Conservation (phyloP, 2,888 invertebrate species). For the Dione juno region DNA sequence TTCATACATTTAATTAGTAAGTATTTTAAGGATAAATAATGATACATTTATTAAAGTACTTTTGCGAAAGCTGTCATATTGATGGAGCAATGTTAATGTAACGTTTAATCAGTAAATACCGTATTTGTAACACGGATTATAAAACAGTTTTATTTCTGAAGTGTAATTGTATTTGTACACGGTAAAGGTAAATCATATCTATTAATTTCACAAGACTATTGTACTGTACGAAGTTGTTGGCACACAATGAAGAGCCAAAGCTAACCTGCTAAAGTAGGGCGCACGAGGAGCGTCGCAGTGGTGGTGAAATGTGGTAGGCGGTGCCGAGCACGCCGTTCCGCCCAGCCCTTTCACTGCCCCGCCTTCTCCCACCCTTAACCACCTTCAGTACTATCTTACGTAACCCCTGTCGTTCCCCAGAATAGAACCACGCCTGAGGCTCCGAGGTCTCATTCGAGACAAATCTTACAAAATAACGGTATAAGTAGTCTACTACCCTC, state of each 20-base stretch:
- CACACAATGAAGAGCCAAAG: conserved; percentile 80
- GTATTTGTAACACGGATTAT: background rate
- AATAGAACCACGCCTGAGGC: conserved; percentile 68
- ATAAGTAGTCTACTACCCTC: conserved; percentile 47
- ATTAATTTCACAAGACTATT: conserved; percentile 77
- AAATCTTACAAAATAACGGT: conserved; percentile 39
- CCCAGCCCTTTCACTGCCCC: conserved; percentile 81
- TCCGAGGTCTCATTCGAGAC: conserved; percentile 64
- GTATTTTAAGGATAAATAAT: background rate
- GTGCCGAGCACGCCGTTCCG: conserved; percentile 77
- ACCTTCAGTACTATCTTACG: conserved; percentile 66
- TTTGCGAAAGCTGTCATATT: background rate
- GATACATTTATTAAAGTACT: background rate
- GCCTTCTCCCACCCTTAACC: conserved; percentile 70
- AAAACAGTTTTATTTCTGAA: conserved; percentile 36
- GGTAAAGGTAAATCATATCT: conserved; percentile 68
- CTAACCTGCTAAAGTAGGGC: conserved; percentile 79
- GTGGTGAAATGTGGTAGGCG: conserved; percentile 81
- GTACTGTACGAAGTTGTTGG: conserved; percentile 63
- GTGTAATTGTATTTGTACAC: conserved; percentile 45
- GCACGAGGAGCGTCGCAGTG: conserved; percentile 63
- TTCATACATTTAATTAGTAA: conserved; percentile 51
- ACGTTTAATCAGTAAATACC: background rate
- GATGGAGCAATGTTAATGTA: background rate
- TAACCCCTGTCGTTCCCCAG: conserved; percentile 67